phyloP scores from a whole-genome alignment of 2,113 vertebrate genomes.

The Galeopterus variegatus region DNA sequence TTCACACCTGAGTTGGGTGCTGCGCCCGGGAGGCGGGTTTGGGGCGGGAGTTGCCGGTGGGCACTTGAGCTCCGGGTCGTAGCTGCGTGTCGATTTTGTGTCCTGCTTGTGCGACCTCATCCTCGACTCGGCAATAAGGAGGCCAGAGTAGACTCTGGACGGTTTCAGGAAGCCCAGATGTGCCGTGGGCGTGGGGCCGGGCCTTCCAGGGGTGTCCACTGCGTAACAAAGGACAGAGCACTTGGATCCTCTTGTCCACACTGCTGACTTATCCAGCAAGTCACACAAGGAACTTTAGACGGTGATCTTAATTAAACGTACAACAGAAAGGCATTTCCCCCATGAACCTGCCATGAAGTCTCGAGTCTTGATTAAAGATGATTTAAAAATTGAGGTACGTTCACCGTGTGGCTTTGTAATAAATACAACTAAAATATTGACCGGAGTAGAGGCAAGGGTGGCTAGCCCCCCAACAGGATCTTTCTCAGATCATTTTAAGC shows the following conservation, averaged over 20 bases:
- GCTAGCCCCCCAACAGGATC: background rate
- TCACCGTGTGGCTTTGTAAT: background rate
- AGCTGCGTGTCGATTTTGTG: background rate
- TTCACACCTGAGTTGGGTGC: slow-evolving; percentile 44
- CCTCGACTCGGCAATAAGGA: background rate
- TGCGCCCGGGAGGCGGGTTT: background rate
- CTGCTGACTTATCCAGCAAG: background rate
- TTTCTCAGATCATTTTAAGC: background rate
- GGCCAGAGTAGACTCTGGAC: background rate
- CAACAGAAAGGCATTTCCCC: background rate
- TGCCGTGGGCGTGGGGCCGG: slow-evolving; percentile 68
- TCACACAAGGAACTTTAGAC: slow-evolving; percentile 65
- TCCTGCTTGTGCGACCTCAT: background rate
- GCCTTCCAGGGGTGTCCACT: slow-evolving; percentile 47
- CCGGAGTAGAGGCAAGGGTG: background rate
- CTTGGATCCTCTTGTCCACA: slow-evolving; percentile 31
- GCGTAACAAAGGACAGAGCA: slow-evolving; percentile 82
- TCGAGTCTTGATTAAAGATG: background rate
- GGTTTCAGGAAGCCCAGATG: slow-evolving; percentile 57
- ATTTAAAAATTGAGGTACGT: slow-evolving; percentile 5
- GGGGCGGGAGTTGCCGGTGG: background rate
- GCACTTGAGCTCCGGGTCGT: background rate
- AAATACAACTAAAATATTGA: background rate
- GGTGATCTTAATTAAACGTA: background rate
- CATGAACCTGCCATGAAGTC: background rate